Conservation (phyloP, 2,888 invertebrate genomes). For the Eristalis intricaria region DNA sequence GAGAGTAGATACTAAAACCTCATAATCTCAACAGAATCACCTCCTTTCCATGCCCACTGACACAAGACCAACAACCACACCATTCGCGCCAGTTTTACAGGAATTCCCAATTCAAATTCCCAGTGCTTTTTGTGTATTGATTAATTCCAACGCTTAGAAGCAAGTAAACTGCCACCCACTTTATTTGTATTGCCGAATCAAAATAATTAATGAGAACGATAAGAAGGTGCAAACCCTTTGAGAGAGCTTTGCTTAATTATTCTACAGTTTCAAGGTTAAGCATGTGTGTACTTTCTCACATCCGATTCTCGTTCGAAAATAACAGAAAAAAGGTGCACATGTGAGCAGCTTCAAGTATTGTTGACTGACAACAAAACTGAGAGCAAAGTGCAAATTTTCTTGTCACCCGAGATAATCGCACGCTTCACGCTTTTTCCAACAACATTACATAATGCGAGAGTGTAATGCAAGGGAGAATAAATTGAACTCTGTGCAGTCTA, state of each 20-base stretch:
- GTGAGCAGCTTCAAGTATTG: neutral
- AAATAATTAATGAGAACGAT: constrained; percentile 37
- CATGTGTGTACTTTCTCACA: no score
- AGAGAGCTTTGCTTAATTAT: neutral
- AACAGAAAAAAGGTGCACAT: neutral
- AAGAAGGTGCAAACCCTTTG: neutral
- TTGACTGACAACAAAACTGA: neutral
- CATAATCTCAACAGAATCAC: no score
- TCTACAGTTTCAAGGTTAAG: neutral
- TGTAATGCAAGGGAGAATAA: neutral
- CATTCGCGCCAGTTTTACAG: constrained; percentile 1
- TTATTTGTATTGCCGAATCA: neutral
- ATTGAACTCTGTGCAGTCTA: neutral
- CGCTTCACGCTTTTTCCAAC: constrained; percentile 3
- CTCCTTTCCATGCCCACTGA: neutral
- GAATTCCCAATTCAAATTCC: constrained; percentile 25
- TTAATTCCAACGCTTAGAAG: constrained; percentile 27
- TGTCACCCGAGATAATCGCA: constrained; percentile 8
- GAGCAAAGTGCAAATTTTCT: constrained; percentile 51
- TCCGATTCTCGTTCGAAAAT: neutral
- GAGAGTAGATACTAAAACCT: constrained; percentile 9
- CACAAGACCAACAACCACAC: neutral
- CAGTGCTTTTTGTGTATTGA: constrained; percentile 38
- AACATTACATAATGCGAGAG: neutral
- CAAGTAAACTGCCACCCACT: constrained; percentile 12